These are phyloP conservation scores for Chelon labrosus DNA, from an alignment of 2,797 vertebrate genomes.

Conservation along the genomic window DNA sequence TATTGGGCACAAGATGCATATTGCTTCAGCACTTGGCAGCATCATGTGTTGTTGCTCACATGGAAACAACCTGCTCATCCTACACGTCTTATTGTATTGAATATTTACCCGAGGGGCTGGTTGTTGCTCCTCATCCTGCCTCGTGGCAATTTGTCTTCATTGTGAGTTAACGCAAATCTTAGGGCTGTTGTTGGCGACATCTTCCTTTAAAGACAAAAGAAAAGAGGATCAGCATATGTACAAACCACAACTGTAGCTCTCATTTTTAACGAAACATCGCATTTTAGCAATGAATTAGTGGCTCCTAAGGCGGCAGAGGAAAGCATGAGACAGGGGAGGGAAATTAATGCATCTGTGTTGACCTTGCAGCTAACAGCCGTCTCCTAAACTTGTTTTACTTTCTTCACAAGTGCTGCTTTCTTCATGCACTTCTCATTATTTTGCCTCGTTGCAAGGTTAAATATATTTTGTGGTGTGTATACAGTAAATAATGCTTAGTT, in stretches of 20 bases:
- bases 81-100: slow-evolving; percentile 11
- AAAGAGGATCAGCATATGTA: slow-evolving; percentile 39
- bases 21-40: slow-evolving; percentile 6
- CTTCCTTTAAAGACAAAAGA: slow-evolving; percentile 63
- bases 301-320: slow-evolving; percentile 5
- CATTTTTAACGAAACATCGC: slow-evolving; percentile 15
- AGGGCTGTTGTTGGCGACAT: slow-evolving; percentile 23
- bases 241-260: slow-evolving; percentile 18
- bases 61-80: slow-evolving; percentile 5
- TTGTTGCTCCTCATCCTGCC: slow-evolving; percentile 39
- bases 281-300: slow-evolving; percentile 22
- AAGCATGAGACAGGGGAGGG: not conserved
- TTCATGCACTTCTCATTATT: slow-evolving; percentile 36
- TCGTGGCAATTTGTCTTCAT: slow-evolving; percentile 45
- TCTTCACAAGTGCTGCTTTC: slow-evolving; percentile 23
- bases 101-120: slow-evolving; percentile 66
- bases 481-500: slow-evolving; percentile 28
- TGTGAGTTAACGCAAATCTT: slow-evolving; percentile 33
- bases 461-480: slow-evolving; percentile 27
- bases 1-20: not conserved
- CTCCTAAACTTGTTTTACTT: slow-evolving; percentile 25
- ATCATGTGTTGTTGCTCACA: slow-evolving; percentile 3
- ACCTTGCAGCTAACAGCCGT: slow-evolving; percentile 54
- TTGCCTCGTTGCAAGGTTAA: slow-evolving; percentile 35
- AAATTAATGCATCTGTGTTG: slow-evolving; percentile 33